Conservation (phyloP, 2,888 invertebrate genomes). For the Phyllotreta cruciferae region DNA sequence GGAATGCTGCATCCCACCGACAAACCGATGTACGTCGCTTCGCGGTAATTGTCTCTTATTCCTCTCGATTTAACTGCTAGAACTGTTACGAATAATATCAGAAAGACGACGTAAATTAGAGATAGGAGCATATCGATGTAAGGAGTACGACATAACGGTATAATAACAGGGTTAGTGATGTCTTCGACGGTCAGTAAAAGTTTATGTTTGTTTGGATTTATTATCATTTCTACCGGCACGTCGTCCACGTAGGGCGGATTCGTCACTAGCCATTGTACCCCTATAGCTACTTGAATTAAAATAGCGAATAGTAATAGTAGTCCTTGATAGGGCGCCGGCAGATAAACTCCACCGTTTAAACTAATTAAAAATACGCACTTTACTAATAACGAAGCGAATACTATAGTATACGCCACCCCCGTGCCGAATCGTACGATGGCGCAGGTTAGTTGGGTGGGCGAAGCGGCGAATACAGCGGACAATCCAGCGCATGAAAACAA, state of each 20-base stretch:
- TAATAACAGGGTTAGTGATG: slow-evolving; percentile 45
- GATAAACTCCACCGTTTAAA: slow-evolving; percentile 88
- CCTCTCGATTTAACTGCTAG: slow-evolving; percentile 85
- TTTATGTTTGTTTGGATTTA: slow-evolving; percentile 56
- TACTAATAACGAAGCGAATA: slow-evolving; percentile 90
- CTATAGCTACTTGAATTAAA: slow-evolving; percentile 86
- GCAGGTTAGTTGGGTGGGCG: slow-evolving; percentile 81
- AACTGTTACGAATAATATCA: slow-evolving; percentile 84
- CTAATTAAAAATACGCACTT: slow-evolving; percentile 94
- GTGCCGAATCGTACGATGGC: slow-evolving; percentile 83
- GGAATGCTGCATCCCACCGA: slow-evolving; percentile 87
- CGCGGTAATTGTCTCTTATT: slow-evolving; percentile 91
- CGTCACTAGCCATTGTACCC: slow-evolving; percentile 84
- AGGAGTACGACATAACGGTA: slow-evolving; percentile 69
- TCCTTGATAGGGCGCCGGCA: slow-evolving; percentile 91
- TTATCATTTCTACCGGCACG: slow-evolving; percentile 55
- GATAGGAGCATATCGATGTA: slow-evolving; percentile 78
- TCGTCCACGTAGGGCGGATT: slow-evolving; percentile 72
- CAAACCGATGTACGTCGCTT: slow-evolving; percentile 90
- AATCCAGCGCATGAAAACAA: slow-evolving; percentile 82
- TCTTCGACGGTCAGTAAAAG: slow-evolving; percentile 58
- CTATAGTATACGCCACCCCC: slow-evolving; percentile 83
- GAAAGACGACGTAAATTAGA: slow-evolving; percentile 82
- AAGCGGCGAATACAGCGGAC: slow-evolving; percentile 78
- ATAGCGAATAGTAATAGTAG: slow-evolving; percentile 89